A percentile compares a stretch with the other conserved stretches of the same genome.
Evolutionary conservation across 2,113 vertebrate genomes (phyloP).

Genomic region (Sisor rabdophorus): DNA sequence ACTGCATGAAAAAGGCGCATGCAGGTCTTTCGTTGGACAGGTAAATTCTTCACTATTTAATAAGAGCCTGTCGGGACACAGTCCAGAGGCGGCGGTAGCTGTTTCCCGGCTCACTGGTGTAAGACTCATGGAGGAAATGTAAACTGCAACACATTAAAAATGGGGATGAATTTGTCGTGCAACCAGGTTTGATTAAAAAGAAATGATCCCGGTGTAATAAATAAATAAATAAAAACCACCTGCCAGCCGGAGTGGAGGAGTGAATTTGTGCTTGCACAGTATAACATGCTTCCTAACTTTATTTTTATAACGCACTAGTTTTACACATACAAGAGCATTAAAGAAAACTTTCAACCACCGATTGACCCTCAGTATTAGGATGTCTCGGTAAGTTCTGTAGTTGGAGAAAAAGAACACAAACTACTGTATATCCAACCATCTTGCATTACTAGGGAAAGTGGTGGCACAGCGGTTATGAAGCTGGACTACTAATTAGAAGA

Average conservation of each 20-base stretch:
- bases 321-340: neutral
- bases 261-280: neutral
- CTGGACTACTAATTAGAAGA: no score
- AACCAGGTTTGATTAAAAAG: neutral
- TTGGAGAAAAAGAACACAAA: neutral
- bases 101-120: conserved; percentile 1
- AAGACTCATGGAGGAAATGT: neutral
- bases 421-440: neutral
- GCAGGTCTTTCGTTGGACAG: conserved; percentile 16
- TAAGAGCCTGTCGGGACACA: conserved; percentile 13
- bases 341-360: neutral
- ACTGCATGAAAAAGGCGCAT: conserved; percentile 15
- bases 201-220: no score
- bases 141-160: neutral
- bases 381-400: neutral
- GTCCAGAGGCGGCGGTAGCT: conserved; percentile 3
- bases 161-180: neutral
- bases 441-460: no score
- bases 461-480: no score
- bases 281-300: neutral
- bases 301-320: neutral
- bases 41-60: conserved; percentile 28
- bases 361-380: neutral
- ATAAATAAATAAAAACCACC: neutral
- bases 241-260: neutral